These are phyloP conservation scores for Pachydiplax longipennis DNA, from an alignment of 2,888 invertebrate species.

Conservation along the genomic window DNA sequence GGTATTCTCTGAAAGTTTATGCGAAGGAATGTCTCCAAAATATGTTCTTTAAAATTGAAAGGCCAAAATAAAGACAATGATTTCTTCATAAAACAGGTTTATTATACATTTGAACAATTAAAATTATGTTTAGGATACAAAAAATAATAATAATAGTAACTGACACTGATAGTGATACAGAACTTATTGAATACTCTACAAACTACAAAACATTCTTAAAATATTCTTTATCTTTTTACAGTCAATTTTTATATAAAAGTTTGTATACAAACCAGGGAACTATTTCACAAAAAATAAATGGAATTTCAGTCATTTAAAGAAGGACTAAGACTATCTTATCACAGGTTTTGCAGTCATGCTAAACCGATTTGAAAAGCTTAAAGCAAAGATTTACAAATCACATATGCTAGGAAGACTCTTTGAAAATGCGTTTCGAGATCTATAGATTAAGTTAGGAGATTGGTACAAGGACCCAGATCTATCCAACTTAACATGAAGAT, in stretches of 20 bases:
- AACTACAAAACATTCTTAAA: slow-evolving; percentile 15
- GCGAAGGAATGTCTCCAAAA: too few relatives aligned
- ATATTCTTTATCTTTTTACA: neutral
- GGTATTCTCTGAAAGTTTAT: too few relatives aligned
- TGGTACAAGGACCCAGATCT: neutral
- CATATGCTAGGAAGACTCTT: slow-evolving; percentile 23
- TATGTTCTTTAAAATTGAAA: too few relatives aligned
- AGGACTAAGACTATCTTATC: slow-evolving; percentile 3
- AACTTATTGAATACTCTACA: neutral
- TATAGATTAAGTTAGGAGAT: neutral
- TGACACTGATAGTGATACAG: too few relatives aligned
- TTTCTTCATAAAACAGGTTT: too few relatives aligned
- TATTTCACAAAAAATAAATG: neutral
- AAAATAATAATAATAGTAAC: too few relatives aligned
- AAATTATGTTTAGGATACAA: too few relatives aligned
- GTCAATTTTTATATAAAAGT: neutral
- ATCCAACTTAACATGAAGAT: neutral
- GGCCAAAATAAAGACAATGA: too few relatives aligned
- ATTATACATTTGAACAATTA: too few relatives aligned
- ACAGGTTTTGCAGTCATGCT: neutral
- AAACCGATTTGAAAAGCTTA: slow-evolving; percentile 6
- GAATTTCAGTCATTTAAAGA: slow-evolving; percentile 21
- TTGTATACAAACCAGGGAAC: neutral
- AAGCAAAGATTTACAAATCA: slow-evolving; percentile 27
- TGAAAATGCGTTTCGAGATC: slow-evolving; percentile 19